Percentiles rank a stretch among this genome's conserved stretches.
phyloP scores from a whole-genome alignment of 30 jellyfish, hydroid and myxozoan genomes.

The Aurelia sp. region DNA sequence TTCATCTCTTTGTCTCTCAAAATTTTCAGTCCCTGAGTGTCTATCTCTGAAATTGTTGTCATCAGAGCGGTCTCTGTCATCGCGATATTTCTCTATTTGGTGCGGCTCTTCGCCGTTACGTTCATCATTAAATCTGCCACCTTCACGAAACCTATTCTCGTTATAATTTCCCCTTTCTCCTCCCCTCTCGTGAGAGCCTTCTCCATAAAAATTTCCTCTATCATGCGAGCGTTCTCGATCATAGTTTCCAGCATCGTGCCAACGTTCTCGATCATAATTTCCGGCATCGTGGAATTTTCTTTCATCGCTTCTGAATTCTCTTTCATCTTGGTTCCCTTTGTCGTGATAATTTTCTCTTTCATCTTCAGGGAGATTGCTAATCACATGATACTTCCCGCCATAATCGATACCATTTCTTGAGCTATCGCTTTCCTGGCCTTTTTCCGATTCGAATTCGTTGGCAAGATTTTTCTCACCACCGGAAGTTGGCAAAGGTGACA shows the following conservation, averaged over 20 bases:
- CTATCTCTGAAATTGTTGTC: background rate
- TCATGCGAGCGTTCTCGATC: background rate
- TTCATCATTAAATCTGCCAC: too few relatives aligned
- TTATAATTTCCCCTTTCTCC: background rate
- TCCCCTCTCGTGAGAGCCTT: background rate
- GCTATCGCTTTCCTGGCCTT: background rate
- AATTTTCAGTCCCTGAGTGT: background rate
- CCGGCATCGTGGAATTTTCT: background rate
- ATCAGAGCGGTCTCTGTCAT: conserved; percentile 14
- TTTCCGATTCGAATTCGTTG: background rate
- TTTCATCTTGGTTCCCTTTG: conserved; percentile 26
- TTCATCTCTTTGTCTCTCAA: background rate
- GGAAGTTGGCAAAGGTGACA: conserved; percentile 66
- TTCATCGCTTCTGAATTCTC: conserved; percentile 5
- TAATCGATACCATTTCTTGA: conserved; percentile 34
- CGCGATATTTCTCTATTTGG: too few relatives aligned
- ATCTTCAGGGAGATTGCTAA: conserved; percentile 24
- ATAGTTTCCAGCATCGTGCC: background rate
- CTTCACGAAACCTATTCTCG: too few relatives aligned
- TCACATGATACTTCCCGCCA: conserved; percentile 46
- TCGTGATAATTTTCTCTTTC: conserved; percentile 17
- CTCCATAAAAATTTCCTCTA: background rate
- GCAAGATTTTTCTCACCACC: background rate
- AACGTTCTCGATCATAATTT: background rate
- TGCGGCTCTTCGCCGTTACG: too few relatives aligned